A percentile compares a stretch with the other conserved stretches of the same genome.
Evolutionary conservation across 2,113 vertebrate species (phyloP).

Genomic region (Hiodon alosoides): DNA sequence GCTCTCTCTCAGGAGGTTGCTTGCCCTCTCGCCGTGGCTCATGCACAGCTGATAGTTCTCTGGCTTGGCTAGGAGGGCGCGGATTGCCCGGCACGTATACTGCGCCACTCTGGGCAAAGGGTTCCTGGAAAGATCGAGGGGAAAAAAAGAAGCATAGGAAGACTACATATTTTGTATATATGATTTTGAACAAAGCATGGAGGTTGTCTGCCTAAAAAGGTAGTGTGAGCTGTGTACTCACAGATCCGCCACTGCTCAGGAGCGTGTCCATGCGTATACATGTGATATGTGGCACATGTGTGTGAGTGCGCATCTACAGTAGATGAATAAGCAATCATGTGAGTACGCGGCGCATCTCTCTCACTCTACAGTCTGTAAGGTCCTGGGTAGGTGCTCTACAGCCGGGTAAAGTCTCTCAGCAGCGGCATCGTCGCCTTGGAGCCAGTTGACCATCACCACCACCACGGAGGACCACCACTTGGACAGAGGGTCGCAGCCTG

Average conservation of each 20-base stretch:
- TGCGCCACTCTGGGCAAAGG: slow-evolving; percentile 79
- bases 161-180: too few relatives aligned
- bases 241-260: slow-evolving; percentile 9
- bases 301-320: not conserved
- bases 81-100: slow-evolving; percentile 78
- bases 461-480: slow-evolving; percentile 92
- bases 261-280: not conserved
- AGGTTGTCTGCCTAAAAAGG: not conserved
- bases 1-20: slow-evolving; percentile 78
- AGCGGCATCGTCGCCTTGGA: slow-evolving; percentile 78
- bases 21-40: slow-evolving; percentile 82
- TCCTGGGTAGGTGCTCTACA: slow-evolving; percentile 81
- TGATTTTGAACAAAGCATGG: not conserved
- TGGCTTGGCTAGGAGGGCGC: slow-evolving; percentile 74
- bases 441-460: slow-evolving; percentile 83
- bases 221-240: not conserved
- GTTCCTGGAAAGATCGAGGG: slow-evolving; percentile 60
- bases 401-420: slow-evolving; percentile 82
- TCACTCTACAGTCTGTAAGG: slow-evolving; percentile 81
- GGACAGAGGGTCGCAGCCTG: slow-evolving; percentile 84
- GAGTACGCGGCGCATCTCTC: slow-evolving; percentile 33
- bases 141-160: not conserved
- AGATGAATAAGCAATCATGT: not conserved
- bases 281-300: slow-evolving; percentile 1
- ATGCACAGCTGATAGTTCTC: slow-evolving; percentile 76